A percentile compares a stretch with the other conserved stretches of the same genome.
These are phyloP conservation scores for Grapholita molesta DNA, from an alignment of 1,140 invertebrate species.

Conservation along the genomic window DNA sequence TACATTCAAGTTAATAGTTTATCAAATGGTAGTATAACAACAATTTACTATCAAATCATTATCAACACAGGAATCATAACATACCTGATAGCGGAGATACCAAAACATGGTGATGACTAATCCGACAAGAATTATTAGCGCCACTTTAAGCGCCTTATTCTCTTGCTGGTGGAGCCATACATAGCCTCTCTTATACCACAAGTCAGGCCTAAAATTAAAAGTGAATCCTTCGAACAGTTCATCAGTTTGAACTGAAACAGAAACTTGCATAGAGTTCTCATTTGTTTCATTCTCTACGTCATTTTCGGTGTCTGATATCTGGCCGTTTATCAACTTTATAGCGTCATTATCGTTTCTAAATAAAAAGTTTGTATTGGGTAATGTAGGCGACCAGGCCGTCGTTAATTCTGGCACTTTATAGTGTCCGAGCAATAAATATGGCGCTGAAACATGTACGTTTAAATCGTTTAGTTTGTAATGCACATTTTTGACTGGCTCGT, in stretches of 20 bases:
- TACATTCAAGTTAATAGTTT: neutral
- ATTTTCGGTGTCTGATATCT: constrained; percentile 46
- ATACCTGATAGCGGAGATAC: constrained; percentile 82
- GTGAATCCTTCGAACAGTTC: constrained; percentile 45
- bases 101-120: constrained; percentile 84
- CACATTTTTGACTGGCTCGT: constrained; percentile 73
- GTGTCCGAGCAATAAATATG: constrained; percentile 82
- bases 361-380: constrained; percentile 55
- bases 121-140: constrained; percentile 82
- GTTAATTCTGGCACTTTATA: constrained; percentile 88
- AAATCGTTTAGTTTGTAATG: constrained; percentile 70
- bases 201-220: constrained; percentile 51
- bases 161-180: constrained; percentile 83
- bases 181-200: constrained; percentile 69
- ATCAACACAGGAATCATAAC: constrained; percentile 4
- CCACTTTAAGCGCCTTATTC: constrained; percentile 83
- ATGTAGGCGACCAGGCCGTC: constrained; percentile 55
- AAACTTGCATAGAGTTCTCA: constrained; percentile 63
- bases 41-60: neutral
- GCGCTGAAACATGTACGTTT: constrained; percentile 62
- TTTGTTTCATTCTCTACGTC: constrained; percentile 70
- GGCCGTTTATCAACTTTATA: constrained; percentile 62
- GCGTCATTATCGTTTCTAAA: constrained; percentile 34
- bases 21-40: neutral
- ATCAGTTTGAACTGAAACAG: constrained; percentile 73